Evolutionary conservation across 2,113 vertebrate genomes (phyloP), one percentile per base, ranked within the genome.

Genomic region (Cyprinodon brontotheroides): DNA sequence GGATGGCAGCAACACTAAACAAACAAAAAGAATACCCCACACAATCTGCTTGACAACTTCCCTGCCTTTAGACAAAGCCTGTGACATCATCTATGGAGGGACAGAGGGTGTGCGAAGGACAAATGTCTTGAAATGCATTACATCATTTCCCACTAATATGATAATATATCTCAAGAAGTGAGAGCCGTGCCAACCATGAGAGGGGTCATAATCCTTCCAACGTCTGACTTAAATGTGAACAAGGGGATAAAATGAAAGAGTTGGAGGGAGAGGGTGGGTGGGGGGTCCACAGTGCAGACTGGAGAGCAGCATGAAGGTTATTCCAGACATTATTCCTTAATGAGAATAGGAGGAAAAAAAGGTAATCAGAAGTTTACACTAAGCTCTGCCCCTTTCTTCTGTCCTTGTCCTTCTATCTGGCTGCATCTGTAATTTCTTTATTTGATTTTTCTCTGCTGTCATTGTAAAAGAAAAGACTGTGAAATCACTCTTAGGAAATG

Each of bases 81-180:
- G 86, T 90, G 90, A 92, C 90, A 82, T 91, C 89, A 92, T 88
- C 84, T 77, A 78, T 69, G 38, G 80, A 87, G 86, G 80, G 87
- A 88, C 89, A 91, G 88, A 93, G 91, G 90, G 87, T 89, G 90
- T 67, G 77, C 88, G 88, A 92, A 93, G 92, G 91, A 93, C 92
- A 88, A 93, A 89, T 76, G 90, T 91, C 90, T 83, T 83, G 80
- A 84, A 88, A 81, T 78, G 87, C 87, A 91, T 93, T 82, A 92
- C 92, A 90, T 93, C 92, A 93, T 77, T 90, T 88, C 74, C 77
- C 78, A 65, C 84, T 90, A 90, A 91, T 91, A 90, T 90, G 85
- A 93, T 93, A 80, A 91, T 91, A 86, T 81, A 87, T 90, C 89
- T 90, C 71, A 22, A 67, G 71, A 74, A 15, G 72, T 64, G 66